phyloP scores from a whole-genome alignment of 2,888 invertebrate genomes.

The Acrobasis repandana region DNA sequence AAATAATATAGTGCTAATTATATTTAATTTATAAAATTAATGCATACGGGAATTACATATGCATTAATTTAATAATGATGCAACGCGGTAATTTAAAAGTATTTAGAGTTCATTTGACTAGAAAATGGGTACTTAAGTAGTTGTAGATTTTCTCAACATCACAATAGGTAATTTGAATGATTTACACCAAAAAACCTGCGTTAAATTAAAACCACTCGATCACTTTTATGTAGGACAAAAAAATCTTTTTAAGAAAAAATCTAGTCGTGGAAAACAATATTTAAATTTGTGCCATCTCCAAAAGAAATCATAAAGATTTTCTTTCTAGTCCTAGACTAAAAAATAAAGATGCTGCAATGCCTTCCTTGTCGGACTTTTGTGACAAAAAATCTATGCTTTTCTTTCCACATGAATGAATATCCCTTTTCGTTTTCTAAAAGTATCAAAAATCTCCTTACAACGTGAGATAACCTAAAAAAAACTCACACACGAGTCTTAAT shows the following conservation, averaged over 20 bases:
- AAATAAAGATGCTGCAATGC: too few relatives aligned
- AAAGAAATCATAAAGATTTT: too few relatives aligned
- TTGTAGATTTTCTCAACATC: not conserved
- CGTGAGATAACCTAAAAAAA: not conserved
- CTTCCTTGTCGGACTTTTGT: not conserved
- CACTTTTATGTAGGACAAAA: not conserved
- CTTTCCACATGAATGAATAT: not conserved
- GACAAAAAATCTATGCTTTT: not conserved
- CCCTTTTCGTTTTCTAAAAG: not conserved
- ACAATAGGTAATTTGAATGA: not conserved
- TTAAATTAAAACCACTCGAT: not conserved
- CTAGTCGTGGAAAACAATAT: not conserved
- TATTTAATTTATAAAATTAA: too few relatives aligned
- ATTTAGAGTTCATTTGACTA: constrained; percentile 1
- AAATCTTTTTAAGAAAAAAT: not conserved
- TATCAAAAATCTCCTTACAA: not conserved
- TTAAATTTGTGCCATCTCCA: too few relatives aligned
- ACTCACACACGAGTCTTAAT: not conserved
- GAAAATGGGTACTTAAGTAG: not conserved
- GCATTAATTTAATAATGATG: too few relatives aligned
- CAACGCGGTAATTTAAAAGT: too few relatives aligned
- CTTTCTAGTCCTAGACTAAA: too few relatives aligned
- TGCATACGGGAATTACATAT: too few relatives aligned
- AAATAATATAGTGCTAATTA: not conserved
- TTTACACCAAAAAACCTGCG: not conserved